Base-by-base conservation (phyloP, 2,888 invertebrate genomes). In the Aquatica leii region DNA sequence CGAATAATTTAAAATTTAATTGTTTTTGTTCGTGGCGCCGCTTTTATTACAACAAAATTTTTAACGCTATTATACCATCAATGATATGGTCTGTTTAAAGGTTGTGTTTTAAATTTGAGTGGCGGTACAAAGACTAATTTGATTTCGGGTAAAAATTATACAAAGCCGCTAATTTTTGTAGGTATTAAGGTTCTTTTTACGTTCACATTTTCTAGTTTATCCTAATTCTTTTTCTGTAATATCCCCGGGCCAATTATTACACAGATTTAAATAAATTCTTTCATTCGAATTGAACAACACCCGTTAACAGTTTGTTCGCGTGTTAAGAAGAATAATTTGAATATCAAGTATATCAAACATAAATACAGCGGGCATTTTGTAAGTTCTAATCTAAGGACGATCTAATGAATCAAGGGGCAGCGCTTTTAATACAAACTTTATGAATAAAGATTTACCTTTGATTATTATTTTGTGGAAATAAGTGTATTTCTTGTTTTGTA, bases 271-370 rank as follows among this genome's bases (percentile, higher is more conserved):
- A 65, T 65, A 65, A 65, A 65, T 65, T 65, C 65, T 65, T 60
- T 58, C 53, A 59, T 65, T 62, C 52, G 66, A 66, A 66, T 63
- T 63, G 66, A 63, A 66, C 66, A 66, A 64, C 66, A 64, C 59
- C 65, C 67, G 72, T 69, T 72, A 73, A 74, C 74, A 74, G 71
- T 73, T 74, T 69, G 69, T 69, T 74, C 70, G 74, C 74, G 74
- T 74, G 74, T 65, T 62, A 63, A 52, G 62, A 60, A 57, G 57
- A 65, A 69, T 69, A 67, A 73, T 74, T 74, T 74, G 74, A 74
- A 74, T 74, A 74, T 74, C 74, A 70, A 69, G 65, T 66, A 62
- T 69, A 73, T 73, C 73, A 72, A 72, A 71, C 71, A 71, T 71
- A 73, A 72, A 73, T 72, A 72, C 71, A 69, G 63, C 70, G 64